A percentile compares a stretch with the other conserved stretches of the same genome.
Conservation (phyloP, 2,113 vertebrate genomes). For the Eleginops maclovinus region DNA sequence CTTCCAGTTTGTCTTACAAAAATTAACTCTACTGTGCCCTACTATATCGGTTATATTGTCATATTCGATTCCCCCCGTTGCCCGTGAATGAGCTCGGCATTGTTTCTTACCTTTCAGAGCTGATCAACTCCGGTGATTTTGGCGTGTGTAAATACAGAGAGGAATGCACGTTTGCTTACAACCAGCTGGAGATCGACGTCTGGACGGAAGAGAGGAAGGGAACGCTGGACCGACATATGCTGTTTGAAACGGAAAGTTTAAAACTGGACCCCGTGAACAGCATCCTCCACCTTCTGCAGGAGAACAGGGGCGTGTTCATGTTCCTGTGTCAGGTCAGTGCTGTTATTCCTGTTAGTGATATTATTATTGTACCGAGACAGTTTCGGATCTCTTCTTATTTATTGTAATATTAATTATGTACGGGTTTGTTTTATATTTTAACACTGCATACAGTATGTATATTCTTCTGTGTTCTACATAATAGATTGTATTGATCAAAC, state of each 20-base stretch:
- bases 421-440: not conserved
- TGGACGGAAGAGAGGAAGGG: conserved; percentile 95
- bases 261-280: conserved; percentile 86
- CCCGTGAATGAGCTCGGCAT: too few species aligned
- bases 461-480: not conserved
- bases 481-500: not conserved
- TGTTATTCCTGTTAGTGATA: not conserved
- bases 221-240: conserved; percentile 88
- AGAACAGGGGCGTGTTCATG: conserved; percentile 91
- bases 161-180: conserved; percentile 96
- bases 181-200: conserved; percentile 97
- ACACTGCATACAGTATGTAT: not conserved
- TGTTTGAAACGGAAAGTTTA: conserved; percentile 86
- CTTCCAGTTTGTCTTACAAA: too few species aligned
- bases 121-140: conserved; percentile 83
- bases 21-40: too few species aligned
- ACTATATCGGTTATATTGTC: too few species aligned
- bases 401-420: not conserved
- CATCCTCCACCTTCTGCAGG: conserved; percentile 88
- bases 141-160: conserved; percentile 93
- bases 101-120: conserved; percentile 81
- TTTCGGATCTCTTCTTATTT: not conserved
- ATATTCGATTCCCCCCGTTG: not conserved
- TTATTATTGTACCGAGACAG: not conserved
- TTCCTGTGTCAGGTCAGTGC: conserved; percentile 93